Percentiles rank a stretch among this genome's conserved stretches.
phyloP scores from a whole-genome alignment of 2,113 vertebrate species.

The Macaca mulatta region DNA sequence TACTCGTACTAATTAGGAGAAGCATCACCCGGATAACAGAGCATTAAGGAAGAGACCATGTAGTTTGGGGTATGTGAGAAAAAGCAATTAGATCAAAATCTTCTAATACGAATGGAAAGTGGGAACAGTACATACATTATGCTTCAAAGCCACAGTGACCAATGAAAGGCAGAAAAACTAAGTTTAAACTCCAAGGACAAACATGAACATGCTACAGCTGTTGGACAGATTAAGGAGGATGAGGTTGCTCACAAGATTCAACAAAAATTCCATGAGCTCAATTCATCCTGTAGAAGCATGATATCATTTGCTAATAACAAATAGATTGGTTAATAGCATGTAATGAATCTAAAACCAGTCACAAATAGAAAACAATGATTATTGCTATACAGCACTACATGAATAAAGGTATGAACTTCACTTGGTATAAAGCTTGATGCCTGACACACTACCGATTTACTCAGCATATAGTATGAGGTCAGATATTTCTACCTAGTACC shows the following conservation, averaged over 20 bases:
- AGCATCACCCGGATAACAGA: neutral
- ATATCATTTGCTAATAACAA: neutral
- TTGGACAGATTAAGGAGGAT: neutral
- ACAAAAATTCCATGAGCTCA: neutral
- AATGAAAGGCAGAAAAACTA: neutral
- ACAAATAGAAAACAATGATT: neutral
- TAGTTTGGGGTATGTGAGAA: neutral
- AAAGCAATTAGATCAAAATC: neutral
- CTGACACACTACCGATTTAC: neutral
- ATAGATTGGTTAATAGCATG: neutral
- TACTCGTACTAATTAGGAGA: too few relatives aligned
- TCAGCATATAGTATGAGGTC: neutral
- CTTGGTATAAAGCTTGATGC: neutral
- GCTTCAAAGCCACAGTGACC: neutral
- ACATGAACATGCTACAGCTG: neutral
- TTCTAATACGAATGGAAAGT: neutral
- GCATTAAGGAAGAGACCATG: neutral
- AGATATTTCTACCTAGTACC: neutral
- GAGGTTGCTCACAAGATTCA: neutral
- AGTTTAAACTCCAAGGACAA: neutral
- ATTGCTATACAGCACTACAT: fast-evolving
- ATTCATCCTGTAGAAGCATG: neutral
- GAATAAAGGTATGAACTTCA: neutral
- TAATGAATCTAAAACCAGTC: neutral
- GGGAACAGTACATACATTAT: neutral